Percentiles rank a stretch among this genome's conserved stretches.
Conservation (phyloP, 2,113 vertebrate species). For the Macroglossus sobrinus region DNA sequence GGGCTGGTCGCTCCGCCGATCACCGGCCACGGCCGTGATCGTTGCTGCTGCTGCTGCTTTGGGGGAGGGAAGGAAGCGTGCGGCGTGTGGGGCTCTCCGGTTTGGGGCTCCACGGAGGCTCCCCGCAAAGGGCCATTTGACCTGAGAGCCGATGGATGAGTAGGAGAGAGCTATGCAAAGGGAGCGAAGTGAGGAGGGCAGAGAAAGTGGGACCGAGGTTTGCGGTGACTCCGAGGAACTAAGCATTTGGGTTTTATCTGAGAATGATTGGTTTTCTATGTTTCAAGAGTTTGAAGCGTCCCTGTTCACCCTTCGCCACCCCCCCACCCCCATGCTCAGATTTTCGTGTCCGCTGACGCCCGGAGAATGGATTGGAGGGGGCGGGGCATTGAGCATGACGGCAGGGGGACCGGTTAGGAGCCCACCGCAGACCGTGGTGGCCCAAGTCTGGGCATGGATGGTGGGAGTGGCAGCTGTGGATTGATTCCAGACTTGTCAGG, state of each 20-base stretch:
- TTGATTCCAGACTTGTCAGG: neutral
- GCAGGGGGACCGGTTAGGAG: neutral
- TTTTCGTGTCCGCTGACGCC: neutral
- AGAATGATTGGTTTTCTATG: neutral
- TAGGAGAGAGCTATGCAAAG: neutral
- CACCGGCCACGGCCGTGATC: neutral
- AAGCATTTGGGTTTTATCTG: neutral
- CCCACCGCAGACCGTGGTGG: neutral
- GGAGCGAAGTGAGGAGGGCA: too few relatives aligned
- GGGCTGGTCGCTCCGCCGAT: neutral
- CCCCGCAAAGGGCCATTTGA: neutral
- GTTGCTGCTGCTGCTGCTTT: neutral
- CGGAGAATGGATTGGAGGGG: too few relatives aligned
- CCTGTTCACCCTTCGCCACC: neutral
- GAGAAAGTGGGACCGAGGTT: neutral
- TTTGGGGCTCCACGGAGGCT: neutral
- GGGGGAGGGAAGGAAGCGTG: neutral
- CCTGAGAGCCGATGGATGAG: neutral
- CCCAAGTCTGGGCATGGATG: neutral
- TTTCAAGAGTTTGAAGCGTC: neutral
- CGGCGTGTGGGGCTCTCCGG: neutral
- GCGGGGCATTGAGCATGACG: neutral
- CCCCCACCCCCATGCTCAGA: neutral
- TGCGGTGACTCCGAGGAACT: neutral
- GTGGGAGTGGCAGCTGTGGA: neutral